Evolutionary conservation across 2,113 vertebrate species (phyloP), one percentile per base, ranked within the genome.

Genomic region (Callospermophilus lateralis): DNA sequence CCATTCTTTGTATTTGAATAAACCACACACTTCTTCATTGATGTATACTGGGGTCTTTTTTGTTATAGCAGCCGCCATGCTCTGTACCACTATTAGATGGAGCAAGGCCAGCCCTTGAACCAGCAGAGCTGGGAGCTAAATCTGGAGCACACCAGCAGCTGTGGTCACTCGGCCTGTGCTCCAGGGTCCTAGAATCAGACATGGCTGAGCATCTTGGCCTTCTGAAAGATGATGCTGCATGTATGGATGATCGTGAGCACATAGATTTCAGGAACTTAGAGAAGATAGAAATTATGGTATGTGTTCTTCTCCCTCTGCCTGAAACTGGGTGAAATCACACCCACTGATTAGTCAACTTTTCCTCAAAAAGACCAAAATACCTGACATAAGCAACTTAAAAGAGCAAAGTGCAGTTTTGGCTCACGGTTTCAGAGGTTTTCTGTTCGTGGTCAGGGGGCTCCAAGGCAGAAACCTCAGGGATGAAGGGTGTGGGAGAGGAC

Each of bases 121-220:
- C 5, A 9, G 16, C 13, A 68, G 67, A 48, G 2, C 28, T 68
- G 24, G 39, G 42, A 42, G 42, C 42, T 42, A 6, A 42, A 17
- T 48, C 51, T 10, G 39, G 74, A 7, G 53, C 67, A 34, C 37
- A 11, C 0, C 1, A 0, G 1, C 12, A 17, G 32, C 3, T 4
- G 0, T 0, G 2, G 0, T 30, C 15, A 24, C 8, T 3, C 19
- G 0, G 32, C 1, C 32, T 55, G n/a, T 22, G 30, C 24, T 10
- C n/a, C 7, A 26, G 12, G 32, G 4, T 7, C 37, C 6, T 2
- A n/a, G 61, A 45, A 3, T 24, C 51, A 70, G 4, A 0, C 45
- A 22, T 4, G 13, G n/a, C 39, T 17, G 4, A 7, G 4, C n/a
- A 17, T n/a, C 67, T 55, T 8, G 42, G 34, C 28, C 3, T 45